Evolutionary conservation across 23 tunicate genomes (phyloP).

Genomic region (Trididemnum clinides): DNA sequence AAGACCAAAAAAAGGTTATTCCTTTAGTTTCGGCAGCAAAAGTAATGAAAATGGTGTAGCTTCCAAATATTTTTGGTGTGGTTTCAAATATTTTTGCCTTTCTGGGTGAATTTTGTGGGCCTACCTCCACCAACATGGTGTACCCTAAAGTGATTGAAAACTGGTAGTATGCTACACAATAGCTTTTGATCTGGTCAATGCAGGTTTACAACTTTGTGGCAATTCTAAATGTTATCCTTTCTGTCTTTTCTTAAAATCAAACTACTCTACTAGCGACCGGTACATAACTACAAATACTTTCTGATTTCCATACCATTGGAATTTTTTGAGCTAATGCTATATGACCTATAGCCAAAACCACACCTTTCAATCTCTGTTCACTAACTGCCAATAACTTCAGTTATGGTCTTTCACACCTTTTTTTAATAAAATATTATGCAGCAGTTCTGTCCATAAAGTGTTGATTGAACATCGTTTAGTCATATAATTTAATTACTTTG

Average conservation of each 20-base stretch:
- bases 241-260: background rate
- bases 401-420: background rate
- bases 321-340: background rate
- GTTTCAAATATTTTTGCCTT: too few relatives aligned
- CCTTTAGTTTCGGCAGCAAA: too few relatives aligned
- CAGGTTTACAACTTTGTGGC: too few relatives aligned
- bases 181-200: too few relatives aligned
- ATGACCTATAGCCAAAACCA: background rate
- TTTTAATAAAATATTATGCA: background rate
- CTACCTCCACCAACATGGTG: background rate
- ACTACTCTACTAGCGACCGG: too few relatives aligned
- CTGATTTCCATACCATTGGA: background rate
- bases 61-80: too few relatives aligned
- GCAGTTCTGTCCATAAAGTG: background rate
- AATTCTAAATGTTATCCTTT: background rate
- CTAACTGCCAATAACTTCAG: too few relatives aligned
- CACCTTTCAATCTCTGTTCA: background rate
- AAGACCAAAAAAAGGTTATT: too few relatives aligned
- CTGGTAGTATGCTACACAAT: conserved; percentile 2
- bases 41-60: too few relatives aligned
- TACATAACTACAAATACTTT: background rate
- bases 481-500: background rate
- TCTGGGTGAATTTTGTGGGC: too few relatives aligned
- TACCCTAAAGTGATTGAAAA: background rate
- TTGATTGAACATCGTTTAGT: background rate